These are phyloP conservation scores for Labrus mixtus DNA, from an alignment of 2,113 vertebrate genomes.

Conservation along the genomic window DNA sequence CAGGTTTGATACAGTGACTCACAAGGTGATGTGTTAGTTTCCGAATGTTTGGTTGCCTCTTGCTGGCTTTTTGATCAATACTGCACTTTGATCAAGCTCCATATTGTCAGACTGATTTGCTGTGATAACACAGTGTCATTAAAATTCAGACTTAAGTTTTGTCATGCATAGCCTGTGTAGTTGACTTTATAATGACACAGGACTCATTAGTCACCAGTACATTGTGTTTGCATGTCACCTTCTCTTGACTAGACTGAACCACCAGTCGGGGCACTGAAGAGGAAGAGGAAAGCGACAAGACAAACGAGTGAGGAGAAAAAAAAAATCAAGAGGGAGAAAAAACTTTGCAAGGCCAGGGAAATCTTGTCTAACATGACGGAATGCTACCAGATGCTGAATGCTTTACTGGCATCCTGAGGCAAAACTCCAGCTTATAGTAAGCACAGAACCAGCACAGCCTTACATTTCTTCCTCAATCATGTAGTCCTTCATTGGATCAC, in stretches of 20 bases:
- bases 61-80: neutral
- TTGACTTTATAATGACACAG: neutral
- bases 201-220: neutral
- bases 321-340: neutral
- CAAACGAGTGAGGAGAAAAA: neutral
- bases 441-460: neutral
- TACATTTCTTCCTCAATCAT: neutral
- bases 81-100: constrained; percentile 3
- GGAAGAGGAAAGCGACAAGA: neutral
- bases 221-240: constrained; percentile 14
- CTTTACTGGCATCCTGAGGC: neutral
- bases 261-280: neutral
- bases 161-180: neutral
- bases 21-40: neutral
- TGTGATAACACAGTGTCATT: constrained; percentile 1
- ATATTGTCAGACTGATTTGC: neutral
- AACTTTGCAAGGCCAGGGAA: constrained; percentile 52
- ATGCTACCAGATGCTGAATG: constrained; percentile 64
- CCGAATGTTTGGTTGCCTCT: neutral
- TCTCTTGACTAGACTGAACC: constrained; percentile 23
- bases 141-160: neutral
- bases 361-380: constrained; percentile 51
- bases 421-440: neutral
- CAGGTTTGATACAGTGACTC: neutral
- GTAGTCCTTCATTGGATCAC: constrained; percentile 21